Percentiles rank a stretch among this genome's conserved stretches.
phyloP scores from a whole-genome alignment of 2,113 vertebrate genomes.

The Dicaeum eximium region DNA sequence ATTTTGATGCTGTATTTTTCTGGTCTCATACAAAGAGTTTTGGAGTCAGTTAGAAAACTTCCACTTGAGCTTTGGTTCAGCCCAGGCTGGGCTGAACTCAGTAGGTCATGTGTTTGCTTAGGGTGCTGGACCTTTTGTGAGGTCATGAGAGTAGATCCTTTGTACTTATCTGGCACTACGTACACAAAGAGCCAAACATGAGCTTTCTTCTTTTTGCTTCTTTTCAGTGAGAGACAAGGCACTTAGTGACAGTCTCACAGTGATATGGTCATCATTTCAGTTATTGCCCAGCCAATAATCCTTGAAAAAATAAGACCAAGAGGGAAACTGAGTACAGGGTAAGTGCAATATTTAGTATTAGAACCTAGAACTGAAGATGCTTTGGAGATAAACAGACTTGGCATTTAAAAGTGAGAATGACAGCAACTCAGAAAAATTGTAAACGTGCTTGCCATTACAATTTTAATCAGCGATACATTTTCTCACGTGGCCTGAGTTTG shows the following conservation, averaged over 20 bases:
- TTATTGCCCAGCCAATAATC: not conserved
- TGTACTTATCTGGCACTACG: fast-evolving
- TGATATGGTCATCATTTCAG: not conserved
- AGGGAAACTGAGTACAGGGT: not conserved
- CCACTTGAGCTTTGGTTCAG: not conserved
- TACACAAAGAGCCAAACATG: not conserved
- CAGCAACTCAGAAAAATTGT: not conserved
- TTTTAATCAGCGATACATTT: not conserved
- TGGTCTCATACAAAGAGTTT: not conserved
- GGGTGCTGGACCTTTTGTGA: not conserved
- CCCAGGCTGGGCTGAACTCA: not conserved
- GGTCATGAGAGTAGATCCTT: not conserved
- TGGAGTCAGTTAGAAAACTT: not conserved
- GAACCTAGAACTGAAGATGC: not conserved
- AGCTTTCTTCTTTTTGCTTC: not conserved
- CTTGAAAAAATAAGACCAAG: not conserved
- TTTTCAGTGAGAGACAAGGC: not conserved
- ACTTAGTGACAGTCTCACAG: not conserved
- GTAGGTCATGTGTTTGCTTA: not conserved
- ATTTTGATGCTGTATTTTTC: not conserved
- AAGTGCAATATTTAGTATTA: not conserved
- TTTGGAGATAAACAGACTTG: not conserved
- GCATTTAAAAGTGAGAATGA: not conserved
- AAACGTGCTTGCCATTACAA: not conserved
- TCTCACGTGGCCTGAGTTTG: not conserved